Conservation (phyloP, 1,140 invertebrate species). For the Metopolophium dirhodum region DNA sequence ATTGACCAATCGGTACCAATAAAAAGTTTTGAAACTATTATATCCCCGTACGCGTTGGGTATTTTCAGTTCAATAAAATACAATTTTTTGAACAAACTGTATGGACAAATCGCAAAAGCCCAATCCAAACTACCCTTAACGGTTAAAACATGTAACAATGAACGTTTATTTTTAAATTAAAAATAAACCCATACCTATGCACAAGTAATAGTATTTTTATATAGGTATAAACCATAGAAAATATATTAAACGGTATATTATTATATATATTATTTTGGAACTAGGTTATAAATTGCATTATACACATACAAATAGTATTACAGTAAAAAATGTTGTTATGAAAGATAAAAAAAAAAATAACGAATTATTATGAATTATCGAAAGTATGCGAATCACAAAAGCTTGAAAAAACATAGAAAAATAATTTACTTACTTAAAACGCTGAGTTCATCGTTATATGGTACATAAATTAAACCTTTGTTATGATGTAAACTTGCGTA, state of each 20-base stretch:
- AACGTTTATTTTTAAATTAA: neutral
- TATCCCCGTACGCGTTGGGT: neutral
- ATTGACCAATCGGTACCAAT: neutral
- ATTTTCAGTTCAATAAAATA: neutral
- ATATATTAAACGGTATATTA: too few relatives aligned
- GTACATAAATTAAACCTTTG: neutral
- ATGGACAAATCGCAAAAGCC: neutral
- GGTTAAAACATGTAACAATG: neutral
- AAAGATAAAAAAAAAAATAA: too few relatives aligned
- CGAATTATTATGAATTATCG: too few relatives aligned
- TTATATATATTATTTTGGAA: neutral
- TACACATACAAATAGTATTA: neutral
- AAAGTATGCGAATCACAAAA: too few relatives aligned
- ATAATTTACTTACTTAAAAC: too few relatives aligned
- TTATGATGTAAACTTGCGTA: neutral
- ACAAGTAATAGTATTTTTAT: too few relatives aligned
- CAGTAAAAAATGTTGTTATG: neutral
- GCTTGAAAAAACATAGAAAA: too few relatives aligned
- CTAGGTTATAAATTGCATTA: neutral
- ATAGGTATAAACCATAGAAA: neutral
- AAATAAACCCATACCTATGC: neutral
- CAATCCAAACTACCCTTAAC: neutral
- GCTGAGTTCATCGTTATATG: neutral
- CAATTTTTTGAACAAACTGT: conserved; percentile 1
- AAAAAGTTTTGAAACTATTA: conserved; percentile 28